A percentile compares a stretch with the other conserved stretches of the same genome.
These are phyloP conservation scores for Allolobophora icterica DNA, from an alignment of 2,888 invertebrate species.

Conservation along the genomic window DNA sequence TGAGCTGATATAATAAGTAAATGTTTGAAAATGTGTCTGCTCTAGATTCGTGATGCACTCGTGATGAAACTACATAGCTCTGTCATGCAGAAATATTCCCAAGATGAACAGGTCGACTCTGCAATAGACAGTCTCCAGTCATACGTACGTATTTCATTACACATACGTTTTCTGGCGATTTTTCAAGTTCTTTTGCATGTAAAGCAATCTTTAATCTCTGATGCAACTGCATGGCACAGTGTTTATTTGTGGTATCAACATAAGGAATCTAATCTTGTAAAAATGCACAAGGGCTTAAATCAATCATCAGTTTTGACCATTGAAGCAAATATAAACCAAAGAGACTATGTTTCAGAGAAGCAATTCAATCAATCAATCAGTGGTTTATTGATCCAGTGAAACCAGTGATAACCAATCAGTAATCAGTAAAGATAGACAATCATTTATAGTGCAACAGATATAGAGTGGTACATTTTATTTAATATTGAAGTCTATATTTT, in stretches of 20 bases:
- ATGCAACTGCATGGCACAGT: not conserved
- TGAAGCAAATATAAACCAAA: not conserved
- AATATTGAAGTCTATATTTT: too few species aligned
- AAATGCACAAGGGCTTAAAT: not conserved
- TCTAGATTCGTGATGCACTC: constrained; percentile 10
- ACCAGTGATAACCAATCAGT: too few species aligned
- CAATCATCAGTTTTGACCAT: not conserved
- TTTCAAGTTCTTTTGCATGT: not conserved
- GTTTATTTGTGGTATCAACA: not conserved
- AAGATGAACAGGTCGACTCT: not conserved
- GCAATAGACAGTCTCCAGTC: constrained; percentile 14
- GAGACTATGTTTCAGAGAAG: not conserved
- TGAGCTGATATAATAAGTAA: not conserved
- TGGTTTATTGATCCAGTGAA: too few species aligned
- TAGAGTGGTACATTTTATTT: too few species aligned
- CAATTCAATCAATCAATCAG: too few species aligned
- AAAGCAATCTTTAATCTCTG: not conserved
- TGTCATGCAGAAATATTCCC: constrained; percentile 18
- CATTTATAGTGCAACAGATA: too few species aligned
- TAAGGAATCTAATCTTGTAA: not conserved
- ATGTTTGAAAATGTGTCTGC: not conserved
- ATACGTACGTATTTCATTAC: not conserved
- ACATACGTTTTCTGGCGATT: not conserved
- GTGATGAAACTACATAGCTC: not conserved
- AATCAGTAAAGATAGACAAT: too few species aligned